These are phyloP conservation scores for Metaphire vulgaris DNA, from an alignment of 1,140 invertebrate genomes.

Conservation along the genomic window DNA sequence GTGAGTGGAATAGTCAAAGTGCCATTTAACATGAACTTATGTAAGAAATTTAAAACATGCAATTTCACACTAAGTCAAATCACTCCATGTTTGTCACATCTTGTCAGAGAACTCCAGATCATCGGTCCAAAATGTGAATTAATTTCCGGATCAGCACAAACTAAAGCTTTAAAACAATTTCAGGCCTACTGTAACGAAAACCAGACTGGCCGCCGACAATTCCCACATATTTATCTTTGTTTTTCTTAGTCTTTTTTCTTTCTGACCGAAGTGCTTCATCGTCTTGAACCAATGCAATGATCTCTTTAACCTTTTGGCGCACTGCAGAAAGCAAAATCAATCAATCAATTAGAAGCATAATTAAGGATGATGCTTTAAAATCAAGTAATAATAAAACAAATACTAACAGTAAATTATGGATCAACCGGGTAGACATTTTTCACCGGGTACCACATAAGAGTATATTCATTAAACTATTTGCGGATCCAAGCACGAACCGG, in stretches of 20 bases:
- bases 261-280: constrained; percentile 93
- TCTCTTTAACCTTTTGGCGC: constrained; percentile 78
- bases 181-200: constrained; percentile 27
- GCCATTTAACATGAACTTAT: too few relatives aligned
- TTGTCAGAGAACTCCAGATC: too few relatives aligned
- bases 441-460: too few relatives aligned
- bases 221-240: constrained; percentile 96
- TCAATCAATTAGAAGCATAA: background rate
- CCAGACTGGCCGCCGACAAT: constrained; percentile 67
- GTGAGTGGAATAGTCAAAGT: too few relatives aligned
- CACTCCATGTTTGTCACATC: too few relatives aligned
- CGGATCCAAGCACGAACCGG: background rate
- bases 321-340: constrained; percentile 45
- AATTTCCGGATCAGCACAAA: too few relatives aligned
- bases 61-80: too few relatives aligned
- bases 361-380: background rate
- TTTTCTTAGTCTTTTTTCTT: constrained; percentile 97
- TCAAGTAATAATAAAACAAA: background rate
- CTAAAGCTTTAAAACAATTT: too few relatives aligned
- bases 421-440: background rate
- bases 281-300: constrained; percentile 96
- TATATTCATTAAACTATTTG: too few relatives aligned
- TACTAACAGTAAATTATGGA: background rate
- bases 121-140: too few relatives aligned
- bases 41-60: too few relatives aligned